Percentiles rank a stretch among this genome's conserved stretches.
Evolutionary conservation across 2,797 vertebrate genomes (phyloP).

Genomic region (Diglossa cyanea): DNA sequence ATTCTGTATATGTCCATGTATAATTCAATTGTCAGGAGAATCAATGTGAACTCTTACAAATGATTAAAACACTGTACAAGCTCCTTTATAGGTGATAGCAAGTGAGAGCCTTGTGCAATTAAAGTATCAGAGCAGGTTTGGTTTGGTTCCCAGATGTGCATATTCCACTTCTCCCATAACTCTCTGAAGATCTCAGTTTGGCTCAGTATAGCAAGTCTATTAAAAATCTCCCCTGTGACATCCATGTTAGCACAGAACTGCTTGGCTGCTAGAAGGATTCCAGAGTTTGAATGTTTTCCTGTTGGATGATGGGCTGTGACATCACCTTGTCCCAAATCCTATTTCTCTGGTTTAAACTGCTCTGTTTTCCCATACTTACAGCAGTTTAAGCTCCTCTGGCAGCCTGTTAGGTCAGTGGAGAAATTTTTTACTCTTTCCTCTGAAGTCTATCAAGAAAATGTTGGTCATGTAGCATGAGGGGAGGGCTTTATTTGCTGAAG

Average conservation of each 20-base stretch:
- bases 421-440: neutral
- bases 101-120: neutral
- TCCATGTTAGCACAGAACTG: neutral
- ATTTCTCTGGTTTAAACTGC: neutral
- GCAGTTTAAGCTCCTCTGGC: neutral
- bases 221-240: neutral
- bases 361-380: neutral
- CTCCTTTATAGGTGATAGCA: neutral
- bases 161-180: neutral
- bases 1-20: neutral
- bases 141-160: neutral
- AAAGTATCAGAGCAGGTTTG: neutral
- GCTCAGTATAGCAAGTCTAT: neutral
- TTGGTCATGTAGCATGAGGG: neutral
- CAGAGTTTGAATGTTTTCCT: neutral
- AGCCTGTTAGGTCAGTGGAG: neutral
- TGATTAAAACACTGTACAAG: neutral
- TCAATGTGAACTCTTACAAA: neutral
- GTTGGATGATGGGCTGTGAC: neutral
- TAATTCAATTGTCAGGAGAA: neutral
- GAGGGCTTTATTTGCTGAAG: neutral
- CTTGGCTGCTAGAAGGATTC: conserved; percentile 3
- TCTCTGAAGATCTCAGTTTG: neutral
- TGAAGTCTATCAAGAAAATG: neutral
- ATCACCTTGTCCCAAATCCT: neutral